Conservation (phyloP, 2,113 vertebrate species). For the Trachemys scripta region DNA sequence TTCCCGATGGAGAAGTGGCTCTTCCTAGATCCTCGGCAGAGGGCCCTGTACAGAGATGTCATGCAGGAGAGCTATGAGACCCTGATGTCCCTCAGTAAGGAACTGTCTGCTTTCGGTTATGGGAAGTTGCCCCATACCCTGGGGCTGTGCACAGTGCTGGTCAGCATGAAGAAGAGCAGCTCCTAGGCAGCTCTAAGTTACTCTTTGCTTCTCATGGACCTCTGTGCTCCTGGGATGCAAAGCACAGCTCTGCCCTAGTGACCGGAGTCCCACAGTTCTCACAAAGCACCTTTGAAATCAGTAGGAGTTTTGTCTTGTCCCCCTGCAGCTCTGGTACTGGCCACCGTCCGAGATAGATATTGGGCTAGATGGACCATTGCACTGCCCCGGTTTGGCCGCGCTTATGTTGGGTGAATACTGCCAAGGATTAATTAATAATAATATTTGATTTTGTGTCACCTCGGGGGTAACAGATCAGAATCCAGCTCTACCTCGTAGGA, state of each 20-base stretch:
- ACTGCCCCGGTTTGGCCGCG: not conserved
- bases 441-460: not conserved
- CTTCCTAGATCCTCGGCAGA: not conserved
- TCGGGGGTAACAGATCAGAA: not conserved
- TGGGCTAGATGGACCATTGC: no score
- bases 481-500: not conserved
- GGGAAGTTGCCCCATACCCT: not conserved
- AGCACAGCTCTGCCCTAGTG: not conserved
- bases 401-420: not conserved
- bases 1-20: not conserved
- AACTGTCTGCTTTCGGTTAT: not conserved
- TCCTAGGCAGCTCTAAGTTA: not conserved
- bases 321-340: no score
- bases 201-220: not conserved
- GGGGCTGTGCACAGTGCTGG: not conserved
- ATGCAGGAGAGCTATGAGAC: not conserved
- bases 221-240: not conserved
- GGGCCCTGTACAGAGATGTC: not conserved
- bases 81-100: not conserved
- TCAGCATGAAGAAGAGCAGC: not conserved
- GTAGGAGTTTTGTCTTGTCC: not conserved
- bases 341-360: no score
- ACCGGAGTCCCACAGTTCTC: not conserved
- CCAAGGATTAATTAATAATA: not conserved
- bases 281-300: not conserved